phyloP scores from a whole-genome alignment of 1,140 invertebrate genomes.

The Bombus huntii region DNA sequence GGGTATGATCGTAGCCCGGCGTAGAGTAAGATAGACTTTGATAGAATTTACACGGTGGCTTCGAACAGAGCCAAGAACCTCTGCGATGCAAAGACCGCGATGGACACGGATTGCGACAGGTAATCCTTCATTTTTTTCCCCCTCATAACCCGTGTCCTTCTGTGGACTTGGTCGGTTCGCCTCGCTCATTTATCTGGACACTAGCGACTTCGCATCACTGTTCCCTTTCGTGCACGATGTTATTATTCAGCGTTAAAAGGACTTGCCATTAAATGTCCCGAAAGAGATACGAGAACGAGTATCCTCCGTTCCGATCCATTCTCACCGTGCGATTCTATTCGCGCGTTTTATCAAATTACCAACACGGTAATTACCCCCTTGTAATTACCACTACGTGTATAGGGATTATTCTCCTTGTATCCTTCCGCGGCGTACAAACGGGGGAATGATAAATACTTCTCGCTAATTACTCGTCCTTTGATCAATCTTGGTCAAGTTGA shows the following conservation, averaged over 20 bases:
- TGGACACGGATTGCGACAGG: constrained; percentile 59
- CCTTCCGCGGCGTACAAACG: neutral
- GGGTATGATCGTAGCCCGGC: constrained; percentile 58
- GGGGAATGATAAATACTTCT: neutral
- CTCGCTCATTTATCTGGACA: constrained; percentile 41
- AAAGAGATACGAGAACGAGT: neutral
- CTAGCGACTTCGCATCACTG: neutral
- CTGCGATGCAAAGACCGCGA: constrained; percentile 48
- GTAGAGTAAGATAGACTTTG: constrained; percentile 70
- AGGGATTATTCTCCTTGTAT: neutral
- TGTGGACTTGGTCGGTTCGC: constrained; percentile 23
- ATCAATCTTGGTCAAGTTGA: neutral
- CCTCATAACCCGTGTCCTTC: constrained; percentile 1
- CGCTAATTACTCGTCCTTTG: neutral
- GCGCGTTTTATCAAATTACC: constrained; percentile 44
- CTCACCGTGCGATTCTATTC: neutral
- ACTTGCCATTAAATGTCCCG: constrained; percentile 39
- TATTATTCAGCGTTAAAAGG: constrained; percentile 48
- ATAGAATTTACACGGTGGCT: constrained; percentile 74
- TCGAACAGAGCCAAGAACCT: constrained; percentile 58
- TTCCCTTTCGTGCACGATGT: constrained; percentile 7
- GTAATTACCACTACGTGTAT: neutral
- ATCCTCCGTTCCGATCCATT: too few species aligned
- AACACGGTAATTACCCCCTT: neutral
- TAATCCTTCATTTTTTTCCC: constrained; percentile 45